Conservation (phyloP, 2,888 invertebrate genomes). For the Protodeltote pygarga region DNA sequence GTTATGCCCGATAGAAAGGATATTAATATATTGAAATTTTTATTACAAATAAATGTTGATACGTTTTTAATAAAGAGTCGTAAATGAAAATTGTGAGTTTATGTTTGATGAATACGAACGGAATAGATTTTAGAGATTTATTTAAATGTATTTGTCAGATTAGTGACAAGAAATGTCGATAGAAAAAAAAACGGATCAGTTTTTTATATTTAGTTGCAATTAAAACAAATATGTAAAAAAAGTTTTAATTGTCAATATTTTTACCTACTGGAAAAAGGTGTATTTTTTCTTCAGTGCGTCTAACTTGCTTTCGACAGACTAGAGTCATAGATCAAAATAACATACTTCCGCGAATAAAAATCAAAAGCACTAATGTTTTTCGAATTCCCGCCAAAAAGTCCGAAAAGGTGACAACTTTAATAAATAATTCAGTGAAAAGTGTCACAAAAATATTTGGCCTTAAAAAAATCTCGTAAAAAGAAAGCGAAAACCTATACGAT, state of each 20-base stretch:
- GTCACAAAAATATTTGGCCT: slow-evolving; percentile 14
- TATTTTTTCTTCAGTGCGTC: too few species aligned
- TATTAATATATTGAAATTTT: slow-evolving; percentile 46
- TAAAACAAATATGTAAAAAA: too few species aligned
- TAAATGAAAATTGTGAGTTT: slow-evolving; percentile 36
- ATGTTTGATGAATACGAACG: slow-evolving; percentile 29
- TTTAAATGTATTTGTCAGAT: slow-evolving; percentile 7
- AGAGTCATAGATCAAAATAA: too few species aligned
- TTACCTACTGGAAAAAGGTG: too few species aligned
- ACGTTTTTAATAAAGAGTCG: slow-evolving; percentile 29
- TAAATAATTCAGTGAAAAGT: neutral
- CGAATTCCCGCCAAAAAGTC: too few species aligned
- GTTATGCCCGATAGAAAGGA: slow-evolving; percentile 45
- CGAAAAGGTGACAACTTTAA: neutral
- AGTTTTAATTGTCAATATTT: too few species aligned
- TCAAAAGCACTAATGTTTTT: too few species aligned
- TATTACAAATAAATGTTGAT: slow-evolving; percentile 42
- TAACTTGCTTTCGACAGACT: too few species aligned
- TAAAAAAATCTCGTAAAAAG: slow-evolving; percentile 48
- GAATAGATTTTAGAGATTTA: slow-evolving; percentile 33
- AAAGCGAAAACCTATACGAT: slow-evolving; percentile 63
- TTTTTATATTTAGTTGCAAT: too few species aligned
- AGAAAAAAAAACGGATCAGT: too few species aligned
- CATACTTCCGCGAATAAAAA: too few species aligned
- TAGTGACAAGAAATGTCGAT: neutral